Conservation (phyloP, 1,140 invertebrate species). For the Paracyclopina nana region DNA sequence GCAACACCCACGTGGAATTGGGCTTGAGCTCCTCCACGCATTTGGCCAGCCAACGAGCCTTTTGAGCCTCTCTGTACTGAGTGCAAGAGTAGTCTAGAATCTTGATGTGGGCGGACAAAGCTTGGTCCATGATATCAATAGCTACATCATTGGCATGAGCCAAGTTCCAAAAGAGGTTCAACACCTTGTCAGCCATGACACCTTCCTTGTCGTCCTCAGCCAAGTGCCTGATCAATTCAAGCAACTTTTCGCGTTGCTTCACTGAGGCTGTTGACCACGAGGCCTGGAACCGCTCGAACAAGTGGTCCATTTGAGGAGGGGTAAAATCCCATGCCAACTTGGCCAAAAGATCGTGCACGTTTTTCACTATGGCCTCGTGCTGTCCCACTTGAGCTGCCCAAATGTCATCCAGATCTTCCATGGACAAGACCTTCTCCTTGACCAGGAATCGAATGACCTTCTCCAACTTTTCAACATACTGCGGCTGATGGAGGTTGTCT, state of each 20-base stretch:
- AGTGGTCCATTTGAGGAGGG: slow-evolving; percentile 84
- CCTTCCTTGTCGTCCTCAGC: slow-evolving; percentile 78
- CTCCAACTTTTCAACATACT: slow-evolving; percentile 93
- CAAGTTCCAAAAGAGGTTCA: slow-evolving; percentile 89
- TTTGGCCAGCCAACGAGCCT: slow-evolving; percentile 82
- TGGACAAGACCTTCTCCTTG: slow-evolving; percentile 42
- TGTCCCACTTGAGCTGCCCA: slow-evolving; percentile 90
- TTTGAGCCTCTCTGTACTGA: slow-evolving; percentile 69
- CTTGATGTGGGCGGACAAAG: slow-evolving; percentile 82
- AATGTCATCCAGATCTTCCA: slow-evolving; percentile 76
- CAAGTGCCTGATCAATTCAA: slow-evolving; percentile 79
- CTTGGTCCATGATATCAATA: slow-evolving; percentile 94
- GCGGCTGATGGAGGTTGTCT: slow-evolving; percentile 88
- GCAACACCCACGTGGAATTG: slow-evolving; percentile 70
- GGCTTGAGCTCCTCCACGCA: slow-evolving; percentile 84
- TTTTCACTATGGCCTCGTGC: slow-evolving; percentile 88
- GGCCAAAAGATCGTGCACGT: slow-evolving; percentile 85
- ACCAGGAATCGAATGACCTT: slow-evolving; percentile 44
- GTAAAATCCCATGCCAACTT: slow-evolving; percentile 97
- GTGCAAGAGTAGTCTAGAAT: slow-evolving; percentile 95
- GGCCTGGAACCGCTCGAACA: slow-evolving; percentile 92
- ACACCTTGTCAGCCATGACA: slow-evolving; percentile 36
- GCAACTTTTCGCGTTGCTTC: slow-evolving; percentile 80
- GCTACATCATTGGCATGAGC: slow-evolving; percentile 88
- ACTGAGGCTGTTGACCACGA: slow-evolving; percentile 90